Evolutionary conservation across 2,113 vertebrate genomes (phyloP), one percentile per base, ranked within the genome.

Genomic region (Neolamprologus sp.): DNA sequence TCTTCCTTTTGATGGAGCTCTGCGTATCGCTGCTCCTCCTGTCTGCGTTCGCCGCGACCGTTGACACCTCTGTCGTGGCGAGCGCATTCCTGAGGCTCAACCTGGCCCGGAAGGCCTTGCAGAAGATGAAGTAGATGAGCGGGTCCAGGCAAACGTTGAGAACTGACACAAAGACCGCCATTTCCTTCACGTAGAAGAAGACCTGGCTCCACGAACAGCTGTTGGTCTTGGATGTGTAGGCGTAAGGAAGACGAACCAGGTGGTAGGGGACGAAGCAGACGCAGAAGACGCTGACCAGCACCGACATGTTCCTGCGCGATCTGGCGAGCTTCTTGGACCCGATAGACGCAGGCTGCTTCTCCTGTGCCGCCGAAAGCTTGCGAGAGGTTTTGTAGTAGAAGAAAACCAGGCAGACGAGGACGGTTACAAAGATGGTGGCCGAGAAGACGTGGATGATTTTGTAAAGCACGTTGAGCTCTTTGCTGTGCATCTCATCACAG

Each of bases 221-320:
- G 3, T 3, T 3, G 2, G 28, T 13, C 49, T 17, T 89, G 40
- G 80, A 96, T n/a, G 17, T 5, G 26, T 31, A 95, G 5, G 88
- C 87, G 47, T 94, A 96, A 33, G 95, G 96, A 2, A 97, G 79
- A 9, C 96, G 94, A 1, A 96, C 88, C 80, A 95, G 42, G 90
- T 96, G 95, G 88, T 97, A 96, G 1, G 96, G 96, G 5, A 97
- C 92, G 5, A 97, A 97, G 82, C 96, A 97, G 1, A 96, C 26
- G 35, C 93, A 93, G 90, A 97, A 97, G n/a, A 96, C 93, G 10
- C 65, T 21, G 42, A 96, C 94, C 63, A 97, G 91, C 16, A 93
- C 88, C 55, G 16, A 3, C 93, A 96, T 96, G 84, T 96, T 97
- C 35, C 94, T 88, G 26, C 94, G 95, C 0, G 95, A 94, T 60